Evolutionary conservation across 2,797 vertebrate genomes (phyloP).

Genomic region (Knipowitschia caucasica): DNA sequence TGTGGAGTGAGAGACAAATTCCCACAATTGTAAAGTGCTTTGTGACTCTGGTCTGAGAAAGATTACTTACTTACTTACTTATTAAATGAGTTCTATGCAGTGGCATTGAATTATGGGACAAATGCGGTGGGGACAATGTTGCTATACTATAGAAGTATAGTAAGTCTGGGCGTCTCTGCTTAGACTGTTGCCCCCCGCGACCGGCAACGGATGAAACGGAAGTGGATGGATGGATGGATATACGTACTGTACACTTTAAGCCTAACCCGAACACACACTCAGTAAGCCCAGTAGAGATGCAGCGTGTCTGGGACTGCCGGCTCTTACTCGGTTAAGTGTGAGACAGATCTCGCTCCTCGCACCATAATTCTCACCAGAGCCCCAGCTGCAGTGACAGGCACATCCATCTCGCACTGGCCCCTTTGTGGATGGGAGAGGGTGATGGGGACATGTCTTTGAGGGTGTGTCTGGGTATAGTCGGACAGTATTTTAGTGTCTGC

Average conservation of each 20-base stretch:
- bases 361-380: conserved; percentile 56
- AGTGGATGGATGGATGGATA: too few relatives aligned
- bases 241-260: neutral
- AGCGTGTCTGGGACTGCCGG: conserved; percentile 48
- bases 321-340: conserved; percentile 35
- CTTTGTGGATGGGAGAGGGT: conserved; percentile 12
- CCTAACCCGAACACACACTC: conserved; percentile 1
- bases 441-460: neutral
- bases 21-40: too few relatives aligned
- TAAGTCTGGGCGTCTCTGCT: too few relatives aligned
- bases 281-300: conserved; percentile 42
- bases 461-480: conserved; percentile 16
- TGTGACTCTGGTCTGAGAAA: too few relatives aligned
- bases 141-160: too few relatives aligned
- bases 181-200: too few relatives aligned
- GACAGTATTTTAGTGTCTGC: conserved; percentile 4
- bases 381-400: conserved; percentile 37
- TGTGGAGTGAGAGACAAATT: too few relatives aligned
- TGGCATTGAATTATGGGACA: too few relatives aligned
- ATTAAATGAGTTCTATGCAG: too few relatives aligned
- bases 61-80: too few relatives aligned
- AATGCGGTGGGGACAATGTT: too few relatives aligned
- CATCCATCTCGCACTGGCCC: conserved; percentile 48
- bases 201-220: neutral
- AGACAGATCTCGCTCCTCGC: conserved; percentile 42